phyloP scores from a whole-genome alignment of 2,888 invertebrate species.

The Silvanus unidentatus region DNA sequence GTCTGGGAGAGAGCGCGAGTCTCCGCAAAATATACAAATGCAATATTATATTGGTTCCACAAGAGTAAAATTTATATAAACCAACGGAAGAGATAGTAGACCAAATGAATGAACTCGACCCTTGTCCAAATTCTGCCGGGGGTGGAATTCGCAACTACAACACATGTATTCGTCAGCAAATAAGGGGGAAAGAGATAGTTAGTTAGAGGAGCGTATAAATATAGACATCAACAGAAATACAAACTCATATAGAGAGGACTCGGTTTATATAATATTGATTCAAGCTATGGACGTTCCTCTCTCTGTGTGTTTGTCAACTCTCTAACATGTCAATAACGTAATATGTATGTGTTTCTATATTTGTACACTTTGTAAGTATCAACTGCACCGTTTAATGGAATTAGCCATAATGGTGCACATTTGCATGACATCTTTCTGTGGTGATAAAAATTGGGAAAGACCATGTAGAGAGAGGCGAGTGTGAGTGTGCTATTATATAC shows the following conservation, averaged over 20 bases:
- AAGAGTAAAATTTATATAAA: not conserved
- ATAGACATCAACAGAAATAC: no score
- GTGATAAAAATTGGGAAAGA: no score
- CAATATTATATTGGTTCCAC: not conserved
- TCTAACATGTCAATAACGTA: not conserved
- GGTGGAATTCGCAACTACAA: constrained; percentile 4
- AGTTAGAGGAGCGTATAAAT: not conserved
- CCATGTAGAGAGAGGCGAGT: no score
- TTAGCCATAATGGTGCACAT: not conserved
- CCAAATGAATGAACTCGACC: constrained; percentile 5
- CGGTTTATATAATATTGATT: not conserved
- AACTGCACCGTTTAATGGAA: not conserved
- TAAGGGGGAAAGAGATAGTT: not conserved
- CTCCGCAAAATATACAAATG: not conserved
- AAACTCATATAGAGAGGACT: not conserved
- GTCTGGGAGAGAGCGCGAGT: no score
- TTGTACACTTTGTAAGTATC: not conserved
- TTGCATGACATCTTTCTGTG: no score
- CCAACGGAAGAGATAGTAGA: constrained; percentile 13
- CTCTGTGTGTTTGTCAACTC: not conserved
- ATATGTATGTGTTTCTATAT: not conserved
- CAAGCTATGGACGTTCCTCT: not conserved
- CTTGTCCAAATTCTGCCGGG: constrained; percentile 12
- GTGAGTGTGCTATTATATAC: no score
- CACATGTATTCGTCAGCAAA: constrained; percentile 2